Percentiles rank a stretch among this genome's conserved stretches.
Evolutionary conservation across 2,113 vertebrate species (phyloP).

Genomic region (Laticauda colubrina): DNA sequence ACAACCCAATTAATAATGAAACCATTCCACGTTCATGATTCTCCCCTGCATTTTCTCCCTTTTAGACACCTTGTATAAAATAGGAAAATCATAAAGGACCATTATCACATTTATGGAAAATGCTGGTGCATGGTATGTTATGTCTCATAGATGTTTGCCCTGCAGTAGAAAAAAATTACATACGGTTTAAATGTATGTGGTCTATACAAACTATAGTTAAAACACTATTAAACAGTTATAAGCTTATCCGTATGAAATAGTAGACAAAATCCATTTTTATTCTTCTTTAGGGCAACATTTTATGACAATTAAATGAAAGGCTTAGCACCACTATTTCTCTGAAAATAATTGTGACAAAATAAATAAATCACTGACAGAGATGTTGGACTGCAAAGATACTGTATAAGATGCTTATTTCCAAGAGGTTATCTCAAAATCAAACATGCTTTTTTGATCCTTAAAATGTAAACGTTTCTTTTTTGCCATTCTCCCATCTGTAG

Average conservation of each 20-base stretch:
- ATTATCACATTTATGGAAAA: slow-evolving; percentile 67
- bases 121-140: slow-evolving; percentile 57
- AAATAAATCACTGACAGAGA: slow-evolving; percentile 35
- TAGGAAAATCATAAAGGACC: slow-evolving; percentile 59
- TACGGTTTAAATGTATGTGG: slow-evolving; percentile 60
- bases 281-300: slow-evolving; percentile 70
- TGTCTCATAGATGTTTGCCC: slow-evolving; percentile 64
- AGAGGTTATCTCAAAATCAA: slow-evolving; percentile 38
- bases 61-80: slow-evolving; percentile 38
- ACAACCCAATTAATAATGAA: slow-evolving; percentile 43
- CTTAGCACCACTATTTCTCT: slow-evolving; percentile 65
- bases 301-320: slow-evolving; percentile 71
- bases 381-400: slow-evolving; percentile 44
- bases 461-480: slow-evolving; percentile 41
- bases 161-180: slow-evolving; percentile 67
- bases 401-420: slow-evolving; percentile 39
- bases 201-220: slow-evolving; percentile 70
- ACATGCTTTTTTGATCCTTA: slow-evolving; percentile 34
- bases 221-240: slow-evolving; percentile 68
- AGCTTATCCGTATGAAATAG: slow-evolving; percentile 63
- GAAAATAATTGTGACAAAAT: slow-evolving; percentile 63
- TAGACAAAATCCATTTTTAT: slow-evolving; percentile 61
- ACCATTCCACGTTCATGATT: neutral
- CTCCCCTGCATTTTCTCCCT: slow-evolving; percentile 35
- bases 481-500: slow-evolving; percentile 42